phyloP scores from a whole-genome alignment of 2,797 vertebrate genomes.

The Sebastes taczanowskii region DNA sequence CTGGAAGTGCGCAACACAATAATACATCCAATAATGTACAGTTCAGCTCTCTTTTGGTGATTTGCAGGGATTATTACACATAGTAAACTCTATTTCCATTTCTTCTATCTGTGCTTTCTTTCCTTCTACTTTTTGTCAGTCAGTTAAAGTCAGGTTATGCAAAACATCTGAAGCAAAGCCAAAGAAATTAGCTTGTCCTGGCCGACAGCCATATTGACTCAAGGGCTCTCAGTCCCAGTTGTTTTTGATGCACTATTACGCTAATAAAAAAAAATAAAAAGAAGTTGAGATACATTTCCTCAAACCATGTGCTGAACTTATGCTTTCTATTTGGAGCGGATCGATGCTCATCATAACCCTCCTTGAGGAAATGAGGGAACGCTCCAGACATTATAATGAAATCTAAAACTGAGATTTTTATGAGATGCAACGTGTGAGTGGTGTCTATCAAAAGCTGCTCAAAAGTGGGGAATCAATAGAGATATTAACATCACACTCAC shows the following conservation, averaged over 20 bases:
- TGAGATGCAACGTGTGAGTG: conserved; percentile 35
- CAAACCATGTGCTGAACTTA: conserved; percentile 24
- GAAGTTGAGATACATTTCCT: conserved; percentile 56
- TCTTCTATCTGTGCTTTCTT: conserved; percentile 1
- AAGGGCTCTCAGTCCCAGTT: conserved; percentile 50
- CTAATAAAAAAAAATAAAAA: conserved; percentile 2
- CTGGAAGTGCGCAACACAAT: background rate
- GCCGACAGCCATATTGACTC: conserved; percentile 71
- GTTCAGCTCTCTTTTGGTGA: background rate
- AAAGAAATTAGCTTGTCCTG: conserved; percentile 72
- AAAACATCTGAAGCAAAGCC: conserved; percentile 66
- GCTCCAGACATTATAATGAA: conserved; percentile 41
- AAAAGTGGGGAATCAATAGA: conserved; percentile 59
- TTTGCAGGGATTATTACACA: conserved; percentile 19
- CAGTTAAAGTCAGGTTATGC: conserved; percentile 58
- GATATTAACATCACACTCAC: conserved; percentile 61
- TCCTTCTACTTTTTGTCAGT: conserved; percentile 27
- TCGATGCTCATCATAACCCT: conserved; percentile 55
- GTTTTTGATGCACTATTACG: conserved; percentile 66
- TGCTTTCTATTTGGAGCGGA: conserved; percentile 27
- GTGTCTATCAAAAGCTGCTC: conserved; percentile 68
- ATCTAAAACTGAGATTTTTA: conserved; percentile 45
- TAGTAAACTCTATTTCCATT: conserved; percentile 5
- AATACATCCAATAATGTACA: background rate
- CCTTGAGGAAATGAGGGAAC: conserved; percentile 59